Conservation (phyloP, 2,888 invertebrate genomes). For the Drosophila recens region DNA sequence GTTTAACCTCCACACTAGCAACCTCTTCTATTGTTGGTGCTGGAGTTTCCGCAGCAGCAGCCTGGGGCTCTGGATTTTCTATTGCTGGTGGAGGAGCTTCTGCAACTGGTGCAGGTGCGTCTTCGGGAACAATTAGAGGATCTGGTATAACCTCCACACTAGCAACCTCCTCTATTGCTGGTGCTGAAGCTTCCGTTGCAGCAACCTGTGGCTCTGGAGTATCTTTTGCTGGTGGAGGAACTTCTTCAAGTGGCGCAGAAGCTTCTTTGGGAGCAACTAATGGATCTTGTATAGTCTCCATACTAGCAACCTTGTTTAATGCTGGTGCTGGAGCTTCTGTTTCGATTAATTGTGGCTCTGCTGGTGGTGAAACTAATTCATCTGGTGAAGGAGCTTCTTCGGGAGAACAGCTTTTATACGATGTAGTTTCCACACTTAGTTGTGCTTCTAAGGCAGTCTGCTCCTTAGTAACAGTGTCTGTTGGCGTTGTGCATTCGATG, state of each 20-base stretch:
- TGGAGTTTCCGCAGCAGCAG: background rate
- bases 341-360: background rate
- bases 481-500: background rate
- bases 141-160: too few relatives aligned
- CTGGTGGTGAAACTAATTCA: background rate
- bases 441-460: background rate
- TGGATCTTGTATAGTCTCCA: background rate
- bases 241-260: background rate
- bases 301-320: background rate
- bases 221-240: background rate
- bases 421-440: background rate
- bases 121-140: background rate
- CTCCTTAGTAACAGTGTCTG: background rate
- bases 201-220: background rate
- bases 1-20: background rate
- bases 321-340: background rate
- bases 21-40: constrained; percentile 6
- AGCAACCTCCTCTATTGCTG: background rate
- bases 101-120: background rate
- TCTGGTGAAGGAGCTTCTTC: constrained; percentile 1
- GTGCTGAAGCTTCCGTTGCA: background rate
- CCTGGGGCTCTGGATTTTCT: background rate
- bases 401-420: background rate
- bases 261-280: background rate
- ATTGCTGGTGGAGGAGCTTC: background rate